These are phyloP conservation scores for Synanthedon andrenaeformis DNA, from an alignment of 2,888 invertebrate species.

Conservation along the genomic window DNA sequence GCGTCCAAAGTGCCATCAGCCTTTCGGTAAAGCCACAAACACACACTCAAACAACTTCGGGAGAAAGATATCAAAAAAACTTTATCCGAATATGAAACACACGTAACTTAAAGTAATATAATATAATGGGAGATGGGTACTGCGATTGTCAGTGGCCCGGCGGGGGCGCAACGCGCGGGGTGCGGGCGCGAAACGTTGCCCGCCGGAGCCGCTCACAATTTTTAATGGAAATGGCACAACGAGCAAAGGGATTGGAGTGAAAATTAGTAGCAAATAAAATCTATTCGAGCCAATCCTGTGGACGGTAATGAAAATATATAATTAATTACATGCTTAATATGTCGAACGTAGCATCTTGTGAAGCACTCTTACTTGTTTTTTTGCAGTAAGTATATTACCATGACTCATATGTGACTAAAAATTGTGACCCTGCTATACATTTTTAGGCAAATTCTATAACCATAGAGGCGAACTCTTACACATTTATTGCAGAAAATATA, in stretches of 20 bases:
- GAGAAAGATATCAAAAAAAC: neutral
- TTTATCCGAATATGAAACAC: neutral
- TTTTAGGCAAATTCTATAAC: no score
- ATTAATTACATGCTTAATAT: no score
- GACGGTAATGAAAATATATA: constrained; percentile 8
- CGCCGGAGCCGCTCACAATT: constrained; percentile 26
- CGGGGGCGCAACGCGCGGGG: constrained; percentile 44
- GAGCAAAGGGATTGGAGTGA: constrained; percentile 38
- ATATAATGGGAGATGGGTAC: no score
- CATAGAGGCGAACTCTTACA: no score
- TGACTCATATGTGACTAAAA: no score
- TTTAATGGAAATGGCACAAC: constrained; percentile 59
- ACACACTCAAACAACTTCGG: neutral
- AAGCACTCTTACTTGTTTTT: no score
- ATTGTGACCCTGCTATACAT: no score
- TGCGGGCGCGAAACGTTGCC: constrained; percentile 44
- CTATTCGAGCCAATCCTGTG: constrained; percentile 65
- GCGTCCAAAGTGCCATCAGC: no score
- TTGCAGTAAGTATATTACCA: no score
- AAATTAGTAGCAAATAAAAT: neutral
- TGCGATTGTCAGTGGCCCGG: constrained; percentile 23
- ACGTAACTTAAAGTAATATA: no score
- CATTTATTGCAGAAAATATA: no score
- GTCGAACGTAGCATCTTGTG: no score
- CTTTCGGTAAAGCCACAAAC: neutral